Evolutionary conservation across 2,113 vertebrate species (phyloP).

Genomic region (Herpailurus yagouaroundi): DNA sequence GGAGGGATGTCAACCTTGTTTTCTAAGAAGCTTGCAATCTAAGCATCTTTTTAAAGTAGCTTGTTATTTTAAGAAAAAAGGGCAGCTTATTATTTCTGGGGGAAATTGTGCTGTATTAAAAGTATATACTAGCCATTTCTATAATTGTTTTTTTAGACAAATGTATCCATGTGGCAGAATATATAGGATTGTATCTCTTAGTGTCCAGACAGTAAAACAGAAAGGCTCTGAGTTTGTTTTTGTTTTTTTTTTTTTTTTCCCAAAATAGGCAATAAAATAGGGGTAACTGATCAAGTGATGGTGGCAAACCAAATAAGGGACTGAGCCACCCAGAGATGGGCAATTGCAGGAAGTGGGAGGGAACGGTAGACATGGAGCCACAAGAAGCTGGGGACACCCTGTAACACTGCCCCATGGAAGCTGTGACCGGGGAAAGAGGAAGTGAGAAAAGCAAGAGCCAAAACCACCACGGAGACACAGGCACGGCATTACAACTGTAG

Average conservation of each 20-base stretch:
- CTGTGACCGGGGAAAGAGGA: not conserved
- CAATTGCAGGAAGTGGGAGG: not conserved
- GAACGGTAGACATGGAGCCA: accelerated
- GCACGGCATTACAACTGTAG: accelerated
- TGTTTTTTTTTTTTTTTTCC: not conserved
- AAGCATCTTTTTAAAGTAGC: not conserved
- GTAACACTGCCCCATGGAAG: accelerated
- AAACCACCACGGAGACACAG: accelerated
- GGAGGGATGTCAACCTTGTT: not conserved
- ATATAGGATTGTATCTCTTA: not conserved
- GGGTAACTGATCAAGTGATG: not conserved
- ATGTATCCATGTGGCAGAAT: not conserved
- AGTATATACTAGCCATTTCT: not conserved
- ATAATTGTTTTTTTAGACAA: not conserved
- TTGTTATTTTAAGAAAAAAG: not conserved
- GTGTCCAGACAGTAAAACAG: not conserved
- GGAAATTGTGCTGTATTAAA: not conserved
- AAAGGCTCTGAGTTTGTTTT: not conserved
- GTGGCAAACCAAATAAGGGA: not conserved
- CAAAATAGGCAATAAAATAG: not conserved
- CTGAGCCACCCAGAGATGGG: not conserved
- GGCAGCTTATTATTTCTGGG: not conserved
- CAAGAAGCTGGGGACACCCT: not conserved
- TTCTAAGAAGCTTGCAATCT: not conserved
- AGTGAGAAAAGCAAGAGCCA: not conserved